Evolutionary conservation across 2,797 vertebrate species (phyloP), one percentile per base, ranked within the genome.

Genomic region (Poecilia gillii): DNA sequence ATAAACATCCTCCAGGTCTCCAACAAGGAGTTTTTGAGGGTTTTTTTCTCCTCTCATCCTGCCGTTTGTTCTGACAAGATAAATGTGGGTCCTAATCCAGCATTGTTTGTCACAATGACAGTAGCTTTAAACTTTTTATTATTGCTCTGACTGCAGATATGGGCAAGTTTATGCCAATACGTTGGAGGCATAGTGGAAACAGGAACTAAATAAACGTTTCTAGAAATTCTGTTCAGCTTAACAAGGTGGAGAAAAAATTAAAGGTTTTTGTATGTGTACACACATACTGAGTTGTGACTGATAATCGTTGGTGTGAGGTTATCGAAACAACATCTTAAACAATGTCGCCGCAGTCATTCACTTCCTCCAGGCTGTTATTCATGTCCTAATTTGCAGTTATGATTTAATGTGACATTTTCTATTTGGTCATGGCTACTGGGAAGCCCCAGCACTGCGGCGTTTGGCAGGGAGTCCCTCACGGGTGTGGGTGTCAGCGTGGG

Each of bases 281-380:
- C 33, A 33, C 33, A 33, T 33, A 33, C 33, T 28, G 43, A 46
- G 41, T 71, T 71, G 41, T n/a, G 25, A 36, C 41, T 8, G 25
- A 16, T 28, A 14, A 28, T 46, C 12, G 13, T 46, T 71, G 68
- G 41, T 28, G 41, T 71, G 68, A 71, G 12, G 13, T 45, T 28
- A 71, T 71, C 14, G 6, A 12, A 71, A 71, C 11, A n/a, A 6
- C 68, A 3, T n/a, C 25, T 28, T 71, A 43, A 45, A 70, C 66
- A 70, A 45, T 7, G 68, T 28, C 6, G 13, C 41, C 45, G 39
- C 41, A 71, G 68, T 46, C 68, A 18, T 45, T 71, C 6, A 46
- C 43, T 46, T 71, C 43, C 68, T 71, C 43, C 43, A 71, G 75
- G 62, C 62, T 81, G 68, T 14, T 71, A 71, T 28, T 46, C 43